Conservation (phyloP, 2,797 vertebrate genomes). For the Podarcis lilfordi region DNA sequence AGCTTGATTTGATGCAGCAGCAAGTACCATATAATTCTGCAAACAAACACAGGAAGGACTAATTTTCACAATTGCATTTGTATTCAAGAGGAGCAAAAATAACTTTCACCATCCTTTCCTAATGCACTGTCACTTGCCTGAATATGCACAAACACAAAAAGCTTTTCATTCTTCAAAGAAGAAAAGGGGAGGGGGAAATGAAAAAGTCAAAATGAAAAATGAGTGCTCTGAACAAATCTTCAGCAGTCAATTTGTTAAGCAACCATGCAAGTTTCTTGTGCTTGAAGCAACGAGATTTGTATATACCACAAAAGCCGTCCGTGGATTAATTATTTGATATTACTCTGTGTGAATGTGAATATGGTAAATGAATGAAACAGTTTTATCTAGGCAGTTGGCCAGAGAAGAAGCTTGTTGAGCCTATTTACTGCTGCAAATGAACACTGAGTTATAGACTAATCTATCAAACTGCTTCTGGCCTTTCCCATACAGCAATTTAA, state of each 20-base stretch:
- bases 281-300: conserved; percentile 50
- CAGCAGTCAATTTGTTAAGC: conserved; percentile 63
- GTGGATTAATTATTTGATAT: conserved; percentile 65
- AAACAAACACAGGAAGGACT: conserved; percentile 47
- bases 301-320: conserved; percentile 28
- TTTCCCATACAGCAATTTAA: background rate
- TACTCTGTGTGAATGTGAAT: conserved; percentile 7
- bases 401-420: conserved; percentile 34
- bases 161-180: conserved; percentile 53
- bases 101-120: conserved; percentile 46
- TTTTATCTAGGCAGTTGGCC: conserved; percentile 24
- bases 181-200: background rate
- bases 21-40: fast-evolving
- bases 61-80: conserved; percentile 57
- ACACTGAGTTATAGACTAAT: conserved; percentile 20
- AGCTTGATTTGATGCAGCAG: background rate
- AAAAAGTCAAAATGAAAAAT: conserved; percentile 62
- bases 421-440: conserved; percentile 24
- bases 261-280: conserved; percentile 31
- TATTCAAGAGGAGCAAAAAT: conserved; percentile 66
- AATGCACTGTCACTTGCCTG: conserved; percentile 39
- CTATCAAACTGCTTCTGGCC: background rate
- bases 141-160: conserved; percentile 33
- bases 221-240: conserved; percentile 50
- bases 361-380: conserved; percentile 51